These are phyloP conservation scores for Orcinus orca DNA, from an alignment of 2,113 vertebrate species.

Conservation along the genomic window DNA sequence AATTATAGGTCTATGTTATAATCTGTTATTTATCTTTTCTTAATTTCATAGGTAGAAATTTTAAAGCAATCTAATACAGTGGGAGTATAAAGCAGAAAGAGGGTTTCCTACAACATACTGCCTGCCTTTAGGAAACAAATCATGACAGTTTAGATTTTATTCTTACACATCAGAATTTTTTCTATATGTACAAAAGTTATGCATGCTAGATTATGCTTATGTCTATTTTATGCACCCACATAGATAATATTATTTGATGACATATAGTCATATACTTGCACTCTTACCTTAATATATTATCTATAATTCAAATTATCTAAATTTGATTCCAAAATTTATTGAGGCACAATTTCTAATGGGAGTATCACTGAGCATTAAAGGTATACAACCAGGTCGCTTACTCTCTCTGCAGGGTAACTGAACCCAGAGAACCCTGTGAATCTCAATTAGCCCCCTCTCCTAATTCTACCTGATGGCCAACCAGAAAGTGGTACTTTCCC, in stretches of 20 bases:
- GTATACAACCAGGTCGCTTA: neutral
- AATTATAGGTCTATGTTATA: neutral
- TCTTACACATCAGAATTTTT: neutral
- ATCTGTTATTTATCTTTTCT: neutral
- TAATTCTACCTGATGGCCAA: accelerated
- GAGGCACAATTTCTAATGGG: neutral
- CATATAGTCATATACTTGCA: neutral
- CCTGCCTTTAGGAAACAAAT: neutral
- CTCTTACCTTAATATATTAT: neutral
- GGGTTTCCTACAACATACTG: neutral
- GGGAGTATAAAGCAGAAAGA: neutral
- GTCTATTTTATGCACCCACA: neutral
- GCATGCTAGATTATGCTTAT: neutral
- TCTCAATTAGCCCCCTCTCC: accelerated
- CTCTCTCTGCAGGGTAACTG: neutral
- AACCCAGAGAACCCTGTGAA: neutral
- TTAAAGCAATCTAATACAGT: neutral
- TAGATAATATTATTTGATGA: neutral
- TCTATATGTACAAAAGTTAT: neutral
- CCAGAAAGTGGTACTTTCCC: neutral
- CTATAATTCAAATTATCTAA: neutral
- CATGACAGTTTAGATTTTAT: neutral
- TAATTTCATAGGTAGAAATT: neutral
- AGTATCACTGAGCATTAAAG: neutral
- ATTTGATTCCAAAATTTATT: neutral